Conservation (phyloP, 2,113 vertebrate species). For the Orcinus orca region DNA sequence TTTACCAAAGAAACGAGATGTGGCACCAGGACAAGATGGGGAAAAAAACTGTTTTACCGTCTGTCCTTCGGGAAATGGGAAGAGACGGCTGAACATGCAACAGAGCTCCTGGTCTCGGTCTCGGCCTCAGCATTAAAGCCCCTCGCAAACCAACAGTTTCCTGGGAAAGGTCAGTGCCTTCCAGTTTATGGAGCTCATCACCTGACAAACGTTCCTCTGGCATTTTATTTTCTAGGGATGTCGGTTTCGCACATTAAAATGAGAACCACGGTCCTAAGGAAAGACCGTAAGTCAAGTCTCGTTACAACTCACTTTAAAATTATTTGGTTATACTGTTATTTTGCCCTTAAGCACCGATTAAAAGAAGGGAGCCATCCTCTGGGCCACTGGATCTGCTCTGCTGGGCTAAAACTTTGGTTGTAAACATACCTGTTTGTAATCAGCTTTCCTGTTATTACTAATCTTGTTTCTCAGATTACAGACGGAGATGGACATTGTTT, state of each 20-base stretch:
- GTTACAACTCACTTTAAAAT: neutral
- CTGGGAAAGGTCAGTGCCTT: neutral
- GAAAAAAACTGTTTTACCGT: rapidly evolving
- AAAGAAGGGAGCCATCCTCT: neutral
- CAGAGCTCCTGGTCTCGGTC: rapidly evolving
- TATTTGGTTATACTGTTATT: neutral
- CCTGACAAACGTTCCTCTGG: neutral
- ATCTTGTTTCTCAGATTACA: slow-evolving; percentile 40
- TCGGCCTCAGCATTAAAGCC: neutral
- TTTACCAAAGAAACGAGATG: neutral
- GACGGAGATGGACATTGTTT: neutral
- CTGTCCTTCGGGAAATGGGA: neutral
- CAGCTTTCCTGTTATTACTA: neutral
- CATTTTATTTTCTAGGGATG: neutral
- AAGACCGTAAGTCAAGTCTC: neutral
- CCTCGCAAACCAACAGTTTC: neutral
- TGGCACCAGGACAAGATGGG: neutral
- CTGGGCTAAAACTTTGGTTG: neutral
- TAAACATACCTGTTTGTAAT: neutral
- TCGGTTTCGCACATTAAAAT: neutral
- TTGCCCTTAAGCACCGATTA: neutral
- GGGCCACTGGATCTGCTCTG: neutral
- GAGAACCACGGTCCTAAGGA: neutral
- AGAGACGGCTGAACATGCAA: neutral
- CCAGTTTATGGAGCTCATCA: neutral